Evolutionary conservation across 2,888 invertebrate species (phyloP).

Genomic region (Drosophila suboccidentalis): DNA sequence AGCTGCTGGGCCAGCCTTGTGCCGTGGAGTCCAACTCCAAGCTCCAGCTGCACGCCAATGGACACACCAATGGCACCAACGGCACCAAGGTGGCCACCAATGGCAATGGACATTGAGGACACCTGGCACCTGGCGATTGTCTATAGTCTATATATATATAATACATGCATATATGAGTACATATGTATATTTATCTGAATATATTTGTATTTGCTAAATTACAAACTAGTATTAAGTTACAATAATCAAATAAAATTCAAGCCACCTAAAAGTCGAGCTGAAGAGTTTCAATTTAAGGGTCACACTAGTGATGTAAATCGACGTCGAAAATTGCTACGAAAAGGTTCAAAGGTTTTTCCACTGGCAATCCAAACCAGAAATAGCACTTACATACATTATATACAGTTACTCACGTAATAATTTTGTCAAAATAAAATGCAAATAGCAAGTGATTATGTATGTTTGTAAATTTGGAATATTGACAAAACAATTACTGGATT

Average conservation of each 20-base stretch:
- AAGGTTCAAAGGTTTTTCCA: too few species aligned
- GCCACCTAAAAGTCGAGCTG: not conserved
- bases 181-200: constrained; percentile 37
- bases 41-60: constrained; percentile 69
- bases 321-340: too few species aligned
- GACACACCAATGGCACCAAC: constrained; percentile 57
- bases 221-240: constrained; percentile 52
- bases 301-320: too few species aligned
- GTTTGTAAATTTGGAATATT: too few species aligned
- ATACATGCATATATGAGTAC: constrained; percentile 1
- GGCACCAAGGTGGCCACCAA: constrained; percentile 63
- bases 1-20: constrained; percentile 61
- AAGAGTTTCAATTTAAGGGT: not conserved
- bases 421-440: too few species aligned
- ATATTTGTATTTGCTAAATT: constrained; percentile 47
- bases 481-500: too few species aligned
- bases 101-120: constrained; percentile 62
- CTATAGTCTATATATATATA: constrained; percentile 48
- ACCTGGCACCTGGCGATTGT: not conserved
- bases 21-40: constrained; percentile 60
- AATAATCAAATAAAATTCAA: constrained; percentile 50
- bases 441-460: too few species aligned
- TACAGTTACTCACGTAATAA: too few species aligned
- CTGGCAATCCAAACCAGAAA: too few species aligned
- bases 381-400: too few species aligned